These are phyloP conservation scores for Scaptomyza graminum DNA, from an alignment of 1,140 invertebrate genomes.

Conservation along the genomic window DNA sequence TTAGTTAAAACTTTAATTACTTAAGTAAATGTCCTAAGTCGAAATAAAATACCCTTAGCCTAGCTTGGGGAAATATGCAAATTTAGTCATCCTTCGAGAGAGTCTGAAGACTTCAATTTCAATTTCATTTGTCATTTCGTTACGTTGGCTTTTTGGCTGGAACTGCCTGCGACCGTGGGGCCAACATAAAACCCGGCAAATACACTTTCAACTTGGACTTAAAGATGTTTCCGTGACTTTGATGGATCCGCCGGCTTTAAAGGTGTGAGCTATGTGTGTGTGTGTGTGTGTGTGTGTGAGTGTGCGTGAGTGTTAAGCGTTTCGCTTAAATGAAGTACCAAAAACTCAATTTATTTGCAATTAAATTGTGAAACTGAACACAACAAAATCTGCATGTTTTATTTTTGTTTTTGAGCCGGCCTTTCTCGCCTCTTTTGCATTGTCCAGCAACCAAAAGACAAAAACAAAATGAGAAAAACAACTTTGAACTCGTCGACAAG, in stretches of 20 bases:
- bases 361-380: constrained; percentile 71
- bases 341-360: constrained; percentile 84
- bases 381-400: constrained; percentile 52
- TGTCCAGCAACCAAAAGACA: constrained; percentile 52
- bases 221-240: constrained; percentile 56
- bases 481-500: constrained; percentile 24
- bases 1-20: too few relatives aligned
- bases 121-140: constrained; percentile 79
- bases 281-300: neutral
- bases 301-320: constrained; percentile 59
- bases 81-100: constrained; percentile 16
- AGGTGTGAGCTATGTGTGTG: constrained; percentile 5
- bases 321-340: constrained; percentile 83
- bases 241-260: constrained; percentile 62
- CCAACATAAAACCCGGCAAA: constrained; percentile 53
- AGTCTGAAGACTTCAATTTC: constrained; percentile 43
- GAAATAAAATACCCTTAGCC: neutral
- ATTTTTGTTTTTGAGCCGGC: constrained; percentile 11
- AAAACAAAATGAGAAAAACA: constrained; percentile 7
- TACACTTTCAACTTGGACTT: constrained; percentile 45
- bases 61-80: constrained; percentile 20
- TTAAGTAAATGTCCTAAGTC: too few relatives aligned
- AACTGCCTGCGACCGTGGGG: neutral
- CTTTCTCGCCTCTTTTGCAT: constrained; percentile 45
- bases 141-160: constrained; percentile 46